Conservation (phyloP, 2,888 invertebrate species). For the Acronicta alni region DNA sequence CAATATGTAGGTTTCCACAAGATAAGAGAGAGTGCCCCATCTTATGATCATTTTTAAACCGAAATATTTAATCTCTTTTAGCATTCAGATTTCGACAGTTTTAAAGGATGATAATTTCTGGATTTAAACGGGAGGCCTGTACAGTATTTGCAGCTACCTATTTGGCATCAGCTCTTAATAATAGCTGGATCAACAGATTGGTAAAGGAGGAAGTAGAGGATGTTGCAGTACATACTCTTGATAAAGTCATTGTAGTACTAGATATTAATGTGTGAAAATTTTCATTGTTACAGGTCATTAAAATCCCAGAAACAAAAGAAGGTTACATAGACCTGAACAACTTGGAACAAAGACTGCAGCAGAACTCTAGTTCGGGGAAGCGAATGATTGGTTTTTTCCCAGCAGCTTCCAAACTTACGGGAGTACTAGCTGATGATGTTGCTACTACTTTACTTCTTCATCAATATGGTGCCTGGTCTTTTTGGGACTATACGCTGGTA, state of each 20-base stretch:
- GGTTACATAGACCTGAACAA: conserved; percentile 94
- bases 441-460: conserved; percentile 94
- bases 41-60: neutral
- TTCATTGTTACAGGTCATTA: conserved; percentile 90
- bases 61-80: neutral
- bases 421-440: conserved; percentile 95
- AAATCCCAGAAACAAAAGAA: conserved; percentile 93
- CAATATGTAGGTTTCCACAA: conserved; percentile 4
- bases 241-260: too few relatives aligned
- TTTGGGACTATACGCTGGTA: conserved; percentile 97
- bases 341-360: conserved; percentile 92
- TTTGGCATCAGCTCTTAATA: too few relatives aligned
- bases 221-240: neutral
- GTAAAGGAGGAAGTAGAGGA: neutral
- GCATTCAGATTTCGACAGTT: too few relatives aligned
- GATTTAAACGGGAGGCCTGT: too few relatives aligned
- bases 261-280: neutral
- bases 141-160: too few relatives aligned
- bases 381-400: conserved; percentile 95
- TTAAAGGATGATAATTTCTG: too few relatives aligned
- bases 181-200: too few relatives aligned
- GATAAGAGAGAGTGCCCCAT: neutral
- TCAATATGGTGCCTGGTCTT: conserved; percentile 94
- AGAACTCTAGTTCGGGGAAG: conserved; percentile 90
- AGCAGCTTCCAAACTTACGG: conserved; percentile 96